Percentiles rank a stretch among this genome's conserved stretches.
Conservation (phyloP, 2,113 vertebrate genomes). For the Gallinago jamesoni region DNA sequence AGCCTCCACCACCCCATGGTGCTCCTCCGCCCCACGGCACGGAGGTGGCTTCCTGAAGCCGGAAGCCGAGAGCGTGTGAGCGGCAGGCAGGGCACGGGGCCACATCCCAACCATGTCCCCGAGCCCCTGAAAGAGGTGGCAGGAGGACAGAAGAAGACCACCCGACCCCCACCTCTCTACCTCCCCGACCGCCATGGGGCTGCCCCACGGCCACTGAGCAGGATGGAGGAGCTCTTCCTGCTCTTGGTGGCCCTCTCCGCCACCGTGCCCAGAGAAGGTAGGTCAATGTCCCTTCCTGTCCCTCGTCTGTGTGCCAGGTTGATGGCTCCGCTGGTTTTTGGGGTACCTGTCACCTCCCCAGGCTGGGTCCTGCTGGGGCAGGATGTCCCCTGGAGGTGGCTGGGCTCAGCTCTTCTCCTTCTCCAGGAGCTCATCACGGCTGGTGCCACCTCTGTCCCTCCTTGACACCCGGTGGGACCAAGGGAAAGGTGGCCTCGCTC, state of each 20-base stretch:
- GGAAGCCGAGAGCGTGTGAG: background rate
- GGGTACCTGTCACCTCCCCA: background rate
- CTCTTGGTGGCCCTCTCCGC: background rate
- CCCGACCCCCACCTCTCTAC: fast-evolving
- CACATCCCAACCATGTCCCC: background rate
- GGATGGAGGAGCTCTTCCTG: slow-evolving; percentile 35
- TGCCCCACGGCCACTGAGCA: background rate
- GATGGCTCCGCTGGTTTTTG: background rate
- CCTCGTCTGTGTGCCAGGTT: fast-evolving
- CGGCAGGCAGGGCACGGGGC: background rate
- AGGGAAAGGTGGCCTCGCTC: background rate
- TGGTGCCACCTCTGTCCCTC: background rate
- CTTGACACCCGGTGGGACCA: fast-evolving
- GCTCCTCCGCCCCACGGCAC: background rate
- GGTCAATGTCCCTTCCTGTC: fast-evolving
- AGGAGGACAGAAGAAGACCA: background rate
- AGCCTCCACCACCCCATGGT: background rate
- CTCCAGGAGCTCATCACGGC: background rate
- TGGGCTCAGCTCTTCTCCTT: background rate
- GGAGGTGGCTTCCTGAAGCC: slow-evolving; percentile 68
- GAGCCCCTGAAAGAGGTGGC: background rate
- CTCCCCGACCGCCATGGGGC: background rate
- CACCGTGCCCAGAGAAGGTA: background rate
- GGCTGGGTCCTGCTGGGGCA: background rate
- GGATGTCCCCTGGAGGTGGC: fast-evolving